phyloP scores from a whole-genome alignment of 2,113 vertebrate genomes.

The Tauraco erythrolophus region DNA sequence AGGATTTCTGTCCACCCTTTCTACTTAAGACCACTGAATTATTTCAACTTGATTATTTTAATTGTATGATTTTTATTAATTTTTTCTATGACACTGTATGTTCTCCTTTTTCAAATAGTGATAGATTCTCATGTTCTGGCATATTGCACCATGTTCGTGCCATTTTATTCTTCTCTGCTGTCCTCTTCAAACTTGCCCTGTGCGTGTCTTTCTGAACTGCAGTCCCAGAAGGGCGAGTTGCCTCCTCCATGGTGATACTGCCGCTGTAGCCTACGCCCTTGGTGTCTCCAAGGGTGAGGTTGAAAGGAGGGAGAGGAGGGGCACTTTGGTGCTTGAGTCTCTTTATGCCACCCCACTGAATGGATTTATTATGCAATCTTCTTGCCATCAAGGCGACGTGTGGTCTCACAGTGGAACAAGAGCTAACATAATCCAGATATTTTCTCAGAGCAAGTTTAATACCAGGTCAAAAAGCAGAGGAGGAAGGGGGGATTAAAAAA shows the following conservation, averaged over 20 bases:
- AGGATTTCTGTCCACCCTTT: background rate
- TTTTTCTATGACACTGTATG: background rate
- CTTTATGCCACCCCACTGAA: background rate
- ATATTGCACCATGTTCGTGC: background rate
- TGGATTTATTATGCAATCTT: slow-evolving; percentile 17
- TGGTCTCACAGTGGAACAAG: slow-evolving; percentile 47
- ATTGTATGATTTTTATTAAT: background rate
- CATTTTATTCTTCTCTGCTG: background rate
- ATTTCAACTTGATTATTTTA: background rate
- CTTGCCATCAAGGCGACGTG: background rate
- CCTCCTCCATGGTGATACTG: background rate
- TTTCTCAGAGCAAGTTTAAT: slow-evolving; percentile 36
- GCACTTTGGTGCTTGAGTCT: background rate
- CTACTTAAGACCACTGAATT: background rate
- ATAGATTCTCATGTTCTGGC: background rate
- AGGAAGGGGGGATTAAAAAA: background rate
- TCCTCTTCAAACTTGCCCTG: background rate
- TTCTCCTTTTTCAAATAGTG: background rate
- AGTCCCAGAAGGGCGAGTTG: background rate
- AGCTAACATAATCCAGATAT: slow-evolving; percentile 55
- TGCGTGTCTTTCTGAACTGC: background rate
- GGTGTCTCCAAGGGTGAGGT: background rate
- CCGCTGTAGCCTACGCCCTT: background rate
- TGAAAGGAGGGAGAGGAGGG: background rate
- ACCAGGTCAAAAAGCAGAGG: background rate